Evolutionary conservation across 2,113 vertebrate genomes (phyloP), one percentile per base, ranked within the genome.

Genomic region (Ameiurus melas): DNA sequence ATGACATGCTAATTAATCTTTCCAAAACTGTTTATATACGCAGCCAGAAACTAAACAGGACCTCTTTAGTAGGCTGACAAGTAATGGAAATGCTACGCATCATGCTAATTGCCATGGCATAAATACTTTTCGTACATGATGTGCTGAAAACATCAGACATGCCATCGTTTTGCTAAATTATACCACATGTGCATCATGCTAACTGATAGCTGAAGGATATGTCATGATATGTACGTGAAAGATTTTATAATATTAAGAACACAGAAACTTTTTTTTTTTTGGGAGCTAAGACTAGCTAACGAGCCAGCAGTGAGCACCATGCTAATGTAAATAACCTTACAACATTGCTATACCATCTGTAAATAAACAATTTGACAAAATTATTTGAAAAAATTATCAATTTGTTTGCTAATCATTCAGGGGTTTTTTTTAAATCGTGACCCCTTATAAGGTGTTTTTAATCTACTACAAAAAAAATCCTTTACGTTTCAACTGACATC

Each of bases 41-140:
- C 5, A 51, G 47, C 47, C 43, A 77, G 27, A 22, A 77, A 75
- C 9, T 22, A 68, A 27, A 13, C 22, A 66, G 53, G 78, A 1
- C 1, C 4, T 91, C 92, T 70, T 90, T 43, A 16, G 13, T 51
- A 53, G 4, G 25, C 8, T 7, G 43, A n/a, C 13, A 78, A 51
- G 43, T 51, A 77, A 27, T 10, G 51, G 43, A 47, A 27, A 47
- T 47, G 73, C 39, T 25, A 47, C n/a, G 75, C 12, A 25, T 78
- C 5, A 51, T 51, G 22, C 75, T 78, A 51, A 78, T 78, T 51
- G 25, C 47, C 47, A 14, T 5, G 1, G 25, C 27, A 6, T 78
- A n/a, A 73, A 7, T 22, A 12, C 17, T 25, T 47, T 77, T 77
- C 19, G 77, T 14, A 79, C 7, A 30, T 55, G 57, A 20, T 30